Percentiles rank a stretch among this genome's conserved stretches.
phyloP scores from a whole-genome alignment of 2,797 vertebrate genomes.

The Coreius guichenoti region DNA sequence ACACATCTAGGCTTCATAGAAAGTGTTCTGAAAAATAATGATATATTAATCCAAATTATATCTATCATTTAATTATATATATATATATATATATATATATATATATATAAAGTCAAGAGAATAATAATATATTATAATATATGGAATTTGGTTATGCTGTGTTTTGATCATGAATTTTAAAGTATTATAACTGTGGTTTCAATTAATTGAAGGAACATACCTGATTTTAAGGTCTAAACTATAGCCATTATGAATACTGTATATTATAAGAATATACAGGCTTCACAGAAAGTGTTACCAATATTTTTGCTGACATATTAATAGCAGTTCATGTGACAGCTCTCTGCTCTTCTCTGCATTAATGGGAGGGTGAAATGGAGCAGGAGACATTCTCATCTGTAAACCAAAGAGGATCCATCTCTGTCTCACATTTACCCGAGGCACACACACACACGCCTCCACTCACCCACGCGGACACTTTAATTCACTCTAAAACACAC shows the following conservation, averaged over 20 bases:
- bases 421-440: constrained; percentile 26
- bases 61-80: neutral
- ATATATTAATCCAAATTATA: neutral
- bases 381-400: constrained; percentile 25
- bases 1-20: neutral
- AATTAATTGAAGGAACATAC: neutral
- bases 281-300: neutral
- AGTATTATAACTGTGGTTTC: neutral
- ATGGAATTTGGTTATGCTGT: no score
- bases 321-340: neutral
- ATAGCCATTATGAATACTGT: neutral
- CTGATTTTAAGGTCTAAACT: neutral
- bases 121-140: neutral
- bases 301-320: constrained; percentile 21
- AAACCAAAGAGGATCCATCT: constrained; percentile 42
- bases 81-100: neutral
- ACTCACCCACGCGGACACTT: constrained; percentile 30
- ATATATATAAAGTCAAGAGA: neutral
- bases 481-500: constrained; percentile 39
- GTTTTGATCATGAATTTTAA: neutral
- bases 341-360: constrained; percentile 28
- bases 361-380: constrained; percentile 35
- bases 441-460: constrained; percentile 3
- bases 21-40: neutral
- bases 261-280: neutral